These are phyloP conservation scores for Danionella dracula DNA, from an alignment of 2,797 vertebrate genomes.

Conservation along the genomic window DNA sequence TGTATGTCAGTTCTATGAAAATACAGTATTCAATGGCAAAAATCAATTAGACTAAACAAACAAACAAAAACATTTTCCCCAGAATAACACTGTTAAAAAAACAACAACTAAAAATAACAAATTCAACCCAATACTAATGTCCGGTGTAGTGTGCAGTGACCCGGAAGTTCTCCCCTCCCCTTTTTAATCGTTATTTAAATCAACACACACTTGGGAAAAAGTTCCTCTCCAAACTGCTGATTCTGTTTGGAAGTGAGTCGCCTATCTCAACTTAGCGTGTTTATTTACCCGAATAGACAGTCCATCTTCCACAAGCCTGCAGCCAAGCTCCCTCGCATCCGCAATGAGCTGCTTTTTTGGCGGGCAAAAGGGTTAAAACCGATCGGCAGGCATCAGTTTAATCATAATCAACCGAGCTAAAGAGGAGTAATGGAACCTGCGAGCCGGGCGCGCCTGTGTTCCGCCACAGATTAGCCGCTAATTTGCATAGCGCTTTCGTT, in stretches of 20 bases:
- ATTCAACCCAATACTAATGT: too few species aligned
- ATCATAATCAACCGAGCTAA: conserved; percentile 60
- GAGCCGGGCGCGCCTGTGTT: conserved; percentile 61
- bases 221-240: not conserved
- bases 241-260: not conserved
- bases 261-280: conserved; percentile 18
- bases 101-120: too few species aligned
- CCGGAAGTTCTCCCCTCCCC: too few species aligned
- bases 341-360: conserved; percentile 33
- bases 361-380: conserved; percentile 58
- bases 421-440: conserved; percentile 71
- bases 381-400: conserved; percentile 72
- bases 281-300: conserved; percentile 32
- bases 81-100: too few species aligned
- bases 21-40: too few species aligned
- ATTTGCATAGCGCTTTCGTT: conserved; percentile 77
- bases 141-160: too few species aligned
- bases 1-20: too few species aligned
- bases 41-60: too few species aligned
- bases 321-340: conserved; percentile 13
- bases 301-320: conserved; percentile 34
- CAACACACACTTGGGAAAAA: not conserved
- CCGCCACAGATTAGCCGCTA: conserved; percentile 70
- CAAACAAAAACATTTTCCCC: too few species aligned
- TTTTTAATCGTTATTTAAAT: not conserved